These are phyloP conservation scores for Callipepla squamata DNA, from an alignment of 2,113 vertebrate species.

Conservation along the genomic window DNA sequence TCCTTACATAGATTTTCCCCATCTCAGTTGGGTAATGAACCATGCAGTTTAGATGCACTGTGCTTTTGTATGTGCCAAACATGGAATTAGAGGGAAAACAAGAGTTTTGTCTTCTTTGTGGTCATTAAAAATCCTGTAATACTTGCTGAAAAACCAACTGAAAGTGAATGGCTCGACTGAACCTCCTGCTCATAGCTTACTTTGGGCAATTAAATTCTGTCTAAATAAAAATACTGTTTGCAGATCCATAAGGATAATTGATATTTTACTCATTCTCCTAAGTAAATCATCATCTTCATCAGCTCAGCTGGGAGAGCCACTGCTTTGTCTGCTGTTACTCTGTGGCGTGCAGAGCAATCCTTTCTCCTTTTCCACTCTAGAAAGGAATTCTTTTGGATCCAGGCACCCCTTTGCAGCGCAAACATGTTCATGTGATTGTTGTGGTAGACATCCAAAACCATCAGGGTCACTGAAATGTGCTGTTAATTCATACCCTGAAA, in stretches of 20 bases:
- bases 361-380: not conserved
- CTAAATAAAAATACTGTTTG: constrained; percentile 11
- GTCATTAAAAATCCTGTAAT: not conserved
- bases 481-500: not conserved
- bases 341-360: not conserved
- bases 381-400: not conserved
- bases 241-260: not conserved
- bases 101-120: not conserved
- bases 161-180: not conserved
- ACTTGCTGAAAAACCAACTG: not conserved
- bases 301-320: not conserved
- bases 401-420: not conserved
- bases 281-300: not conserved
- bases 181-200: not conserved
- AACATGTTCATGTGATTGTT: not conserved
- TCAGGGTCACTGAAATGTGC: not conserved
- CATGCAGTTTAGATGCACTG: not conserved
- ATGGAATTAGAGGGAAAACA: not conserved
- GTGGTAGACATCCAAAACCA: not conserved
- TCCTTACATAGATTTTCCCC: not conserved
- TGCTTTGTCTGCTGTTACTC: not conserved
- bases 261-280: not conserved
- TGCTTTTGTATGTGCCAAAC: not conserved
- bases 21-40: not conserved
- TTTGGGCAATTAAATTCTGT: not conserved